These are phyloP conservation scores for Halocynthia roretzi DNA, from an alignment of 23 tunicate species.

Conservation along the genomic window DNA sequence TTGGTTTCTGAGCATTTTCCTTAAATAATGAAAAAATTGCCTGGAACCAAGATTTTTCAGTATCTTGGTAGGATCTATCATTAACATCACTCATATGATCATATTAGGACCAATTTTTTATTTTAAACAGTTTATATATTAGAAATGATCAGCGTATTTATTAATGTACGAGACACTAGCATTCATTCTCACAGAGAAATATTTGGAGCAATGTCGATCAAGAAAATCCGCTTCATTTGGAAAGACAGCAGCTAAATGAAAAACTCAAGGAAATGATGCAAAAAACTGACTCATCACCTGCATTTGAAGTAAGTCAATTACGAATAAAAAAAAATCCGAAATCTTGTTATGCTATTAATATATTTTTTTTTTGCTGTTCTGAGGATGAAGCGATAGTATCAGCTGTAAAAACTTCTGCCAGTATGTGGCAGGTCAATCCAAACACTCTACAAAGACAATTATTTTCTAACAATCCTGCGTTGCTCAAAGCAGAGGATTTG, in stretches of 20 bases:
- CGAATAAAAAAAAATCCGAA: neutral
- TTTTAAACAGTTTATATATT: no score
- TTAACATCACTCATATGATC: no score
- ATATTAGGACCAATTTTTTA: no score
- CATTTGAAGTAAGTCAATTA: constrained; percentile 3
- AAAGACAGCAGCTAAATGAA: constrained; percentile 19
- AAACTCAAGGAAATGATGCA: constrained; percentile 20
- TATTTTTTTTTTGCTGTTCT: neutral
- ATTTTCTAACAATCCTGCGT: constrained; percentile 18
- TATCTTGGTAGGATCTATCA: no score
- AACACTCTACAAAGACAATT: neutral
- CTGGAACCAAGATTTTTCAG: no score
- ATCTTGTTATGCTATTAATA: neutral
- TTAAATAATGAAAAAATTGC: no score
- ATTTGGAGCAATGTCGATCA: constrained; percentile 19
- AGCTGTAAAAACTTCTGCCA: constrained; percentile 22
- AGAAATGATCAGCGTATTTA: no score
- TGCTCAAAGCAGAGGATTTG: constrained; percentile 66
- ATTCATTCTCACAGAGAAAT: neutral
- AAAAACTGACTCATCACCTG: neutral
- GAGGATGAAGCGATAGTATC: constrained; percentile 55
- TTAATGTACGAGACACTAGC: no score
- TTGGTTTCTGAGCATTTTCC: no score
- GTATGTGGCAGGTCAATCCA: neutral
- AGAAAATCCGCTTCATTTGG: neutral